Evolutionary conservation across 2,888 invertebrate genomes (phyloP), one percentile per base, ranked within the genome.

Genomic region (Pristionchus fissidentatus): DNA sequence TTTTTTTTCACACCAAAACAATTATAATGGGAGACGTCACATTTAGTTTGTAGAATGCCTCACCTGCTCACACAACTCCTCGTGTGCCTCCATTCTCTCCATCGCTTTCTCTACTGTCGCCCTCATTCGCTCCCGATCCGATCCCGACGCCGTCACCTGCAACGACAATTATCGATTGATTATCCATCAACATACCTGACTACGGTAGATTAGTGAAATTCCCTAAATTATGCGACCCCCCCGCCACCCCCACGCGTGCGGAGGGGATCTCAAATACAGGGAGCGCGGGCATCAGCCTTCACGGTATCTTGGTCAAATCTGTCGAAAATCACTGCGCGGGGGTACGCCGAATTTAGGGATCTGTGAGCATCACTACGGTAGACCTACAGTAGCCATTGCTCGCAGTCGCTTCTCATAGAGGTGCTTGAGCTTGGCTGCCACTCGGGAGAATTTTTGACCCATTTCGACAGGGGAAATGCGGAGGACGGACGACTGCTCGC

Each of bases 91-190:
- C 41, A 83, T 83, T 19, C 73, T 73, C 70, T 70, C 13, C 0
- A 83, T 41, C n/a, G 83, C 83, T 15, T 3, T 83, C 55, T 83
- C 83, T 38, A 83, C 13, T 29, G 70, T 70, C 3, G 38, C 55
- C 73, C 52, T 66, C 83, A 83, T 66, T 5, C 26, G n/a, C 19
- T 83, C 70, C n/a, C 73, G 35, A 57, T 41, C 32, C 1, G 32
- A 32, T 26, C 73, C 83, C 7, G 26, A 26, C 19, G 73, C 83
- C 26, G 43, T 38, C 22, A 83, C 55, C 83, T 83, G 3, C 32
- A 81, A 62, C 66, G 8, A 66, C 32, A 10, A 35, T 78, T 35
- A 13, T 75, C 55, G 15, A 66, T 35, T 22, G 19, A 52, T 15
- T n/a, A 22, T 55, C 55, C 22, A n/a, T n/a, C n/a, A n/a, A 70